Percentiles rank a stretch among this genome's conserved stretches.
These are phyloP conservation scores for Anguilla megastoma DNA, from an alignment of 2,797 vertebrate genomes.

Conservation along the genomic window DNA sequence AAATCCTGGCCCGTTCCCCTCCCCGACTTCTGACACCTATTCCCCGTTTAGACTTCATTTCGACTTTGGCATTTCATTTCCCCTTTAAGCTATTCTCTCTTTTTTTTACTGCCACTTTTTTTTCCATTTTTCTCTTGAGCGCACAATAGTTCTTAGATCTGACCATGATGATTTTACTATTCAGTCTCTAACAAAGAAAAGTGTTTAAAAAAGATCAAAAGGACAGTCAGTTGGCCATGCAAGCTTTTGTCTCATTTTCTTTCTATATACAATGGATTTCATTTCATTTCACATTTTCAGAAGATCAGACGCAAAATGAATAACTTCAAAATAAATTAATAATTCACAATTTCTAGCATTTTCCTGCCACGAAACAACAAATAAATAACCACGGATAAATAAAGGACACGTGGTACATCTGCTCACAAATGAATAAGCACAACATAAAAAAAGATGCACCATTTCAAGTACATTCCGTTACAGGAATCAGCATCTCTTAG, in stretches of 20 bases:
- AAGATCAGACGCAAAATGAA: neutral
- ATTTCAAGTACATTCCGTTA: neutral
- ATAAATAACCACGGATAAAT: neutral
- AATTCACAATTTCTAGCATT: neutral
- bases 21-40: neutral
- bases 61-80: neutral
- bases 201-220: neutral
- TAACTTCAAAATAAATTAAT: neutral
- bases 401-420: neutral
- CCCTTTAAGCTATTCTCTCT: neutral
- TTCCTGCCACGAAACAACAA: neutral
- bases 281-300: neutral
- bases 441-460: neutral
- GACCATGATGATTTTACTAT: neutral
- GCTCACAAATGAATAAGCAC: neutral
- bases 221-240: constrained; percentile 4
- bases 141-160: neutral
- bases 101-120: neutral
- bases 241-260: neutral
- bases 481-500: neutral
- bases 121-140: neutral
- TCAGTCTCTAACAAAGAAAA: neutral
- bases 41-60: neutral
- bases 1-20: neutral
- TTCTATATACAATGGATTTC: neutral